Evolutionary conservation across 1,140 invertebrate species (phyloP).

Genomic region (Papilio polytes): DNA sequence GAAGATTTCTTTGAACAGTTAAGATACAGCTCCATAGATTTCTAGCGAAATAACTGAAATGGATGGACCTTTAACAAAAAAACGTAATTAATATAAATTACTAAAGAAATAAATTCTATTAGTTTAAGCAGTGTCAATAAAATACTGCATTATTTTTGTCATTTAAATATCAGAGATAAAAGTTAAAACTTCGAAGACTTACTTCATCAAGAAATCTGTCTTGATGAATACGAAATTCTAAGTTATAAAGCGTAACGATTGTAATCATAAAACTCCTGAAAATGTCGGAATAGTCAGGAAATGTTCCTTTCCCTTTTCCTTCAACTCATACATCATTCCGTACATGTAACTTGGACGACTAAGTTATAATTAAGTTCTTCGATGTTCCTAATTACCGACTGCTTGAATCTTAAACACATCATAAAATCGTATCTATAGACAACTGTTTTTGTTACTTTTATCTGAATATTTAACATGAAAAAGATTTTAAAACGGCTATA

Average conservation of each 20-base stretch:
- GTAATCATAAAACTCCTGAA: background rate
- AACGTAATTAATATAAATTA: too few relatives aligned
- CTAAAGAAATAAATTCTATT: too few relatives aligned
- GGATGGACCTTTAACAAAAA: too few relatives aligned
- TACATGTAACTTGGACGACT: background rate
- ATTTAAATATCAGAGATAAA: background rate
- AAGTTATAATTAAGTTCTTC: conserved; percentile 27
- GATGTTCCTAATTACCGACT: background rate
- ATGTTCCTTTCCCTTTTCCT: background rate
- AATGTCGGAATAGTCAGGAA: background rate
- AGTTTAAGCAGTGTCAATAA: too few relatives aligned
- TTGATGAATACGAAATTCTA: background rate
- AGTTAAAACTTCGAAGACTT: background rate
- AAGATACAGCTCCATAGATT: too few relatives aligned
- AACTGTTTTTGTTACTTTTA: background rate
- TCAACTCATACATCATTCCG: background rate
- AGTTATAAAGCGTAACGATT: background rate
- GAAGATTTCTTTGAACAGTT: too few relatives aligned
- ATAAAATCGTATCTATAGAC: background rate
- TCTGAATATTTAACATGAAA: background rate
- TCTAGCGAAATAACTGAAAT: too few relatives aligned
- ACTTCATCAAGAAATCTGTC: background rate
- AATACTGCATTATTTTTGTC: too few relatives aligned
- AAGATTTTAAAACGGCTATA: too few relatives aligned
- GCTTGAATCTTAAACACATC: conserved; percentile 6